Evolutionary conservation across 2,888 invertebrate species (phyloP).

Genomic region (Leucoma salicis): DNA sequence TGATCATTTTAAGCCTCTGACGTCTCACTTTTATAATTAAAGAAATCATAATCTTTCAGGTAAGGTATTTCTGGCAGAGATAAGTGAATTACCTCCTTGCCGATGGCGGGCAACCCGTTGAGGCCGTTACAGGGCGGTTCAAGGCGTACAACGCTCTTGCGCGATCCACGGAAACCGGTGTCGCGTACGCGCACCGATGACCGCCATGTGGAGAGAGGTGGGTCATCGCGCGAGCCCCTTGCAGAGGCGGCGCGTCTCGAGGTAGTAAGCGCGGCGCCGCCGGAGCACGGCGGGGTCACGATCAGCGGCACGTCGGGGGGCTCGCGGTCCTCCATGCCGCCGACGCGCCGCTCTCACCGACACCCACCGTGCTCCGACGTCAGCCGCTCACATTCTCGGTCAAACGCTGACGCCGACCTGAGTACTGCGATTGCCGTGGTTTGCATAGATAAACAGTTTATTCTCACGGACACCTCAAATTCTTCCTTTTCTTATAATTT

Average conservation of each 20-base stretch:
- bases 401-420: slow-evolving; percentile 74
- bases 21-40: not conserved
- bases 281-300: slow-evolving; percentile 62
- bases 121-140: slow-evolving; percentile 85
- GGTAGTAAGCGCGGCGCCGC: slow-evolving; percentile 64
- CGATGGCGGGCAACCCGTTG: slow-evolving; percentile 80
- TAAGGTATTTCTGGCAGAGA: slow-evolving; percentile 50
- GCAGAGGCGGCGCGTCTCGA: slow-evolving; percentile 68
- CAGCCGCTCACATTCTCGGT: slow-evolving; percentile 74
- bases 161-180: slow-evolving; percentile 84
- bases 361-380: slow-evolving; percentile 73
- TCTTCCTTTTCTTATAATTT: slow-evolving; percentile 48
- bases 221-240: slow-evolving; percentile 69
- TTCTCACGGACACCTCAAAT: slow-evolving; percentile 40
- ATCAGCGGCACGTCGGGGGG: slow-evolving; percentile 76
- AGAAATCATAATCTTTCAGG: slow-evolving; percentile 1
- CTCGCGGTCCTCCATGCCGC: slow-evolving; percentile 82
- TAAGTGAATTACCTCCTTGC: slow-evolving; percentile 79
- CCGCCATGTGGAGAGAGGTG: slow-evolving; percentile 80
- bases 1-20: not conserved
- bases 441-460: slow-evolving; percentile 74
- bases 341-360: slow-evolving; percentile 80
- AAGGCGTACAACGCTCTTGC: slow-evolving; percentile 84
- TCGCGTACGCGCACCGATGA: slow-evolving; percentile 85
- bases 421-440: slow-evolving; percentile 75